Conservation (phyloP, 2,888 invertebrate species). For the Ophion slaviceki region DNA sequence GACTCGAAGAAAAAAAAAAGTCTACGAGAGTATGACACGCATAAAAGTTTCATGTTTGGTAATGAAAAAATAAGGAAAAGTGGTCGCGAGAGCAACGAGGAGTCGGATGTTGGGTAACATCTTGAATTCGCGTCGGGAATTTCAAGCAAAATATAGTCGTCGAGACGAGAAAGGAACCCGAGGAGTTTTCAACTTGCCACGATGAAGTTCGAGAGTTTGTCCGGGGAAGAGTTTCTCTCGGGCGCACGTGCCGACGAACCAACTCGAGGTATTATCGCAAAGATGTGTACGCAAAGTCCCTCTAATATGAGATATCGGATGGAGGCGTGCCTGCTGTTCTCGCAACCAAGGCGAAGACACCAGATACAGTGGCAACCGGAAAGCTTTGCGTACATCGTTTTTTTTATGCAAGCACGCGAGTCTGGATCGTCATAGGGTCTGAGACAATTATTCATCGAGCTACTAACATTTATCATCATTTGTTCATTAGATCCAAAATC, state of each 20-base stretch:
- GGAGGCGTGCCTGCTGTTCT: not conserved
- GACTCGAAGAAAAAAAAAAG: not conserved
- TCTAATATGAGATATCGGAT: not conserved
- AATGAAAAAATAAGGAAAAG: slow-evolving; percentile 23
- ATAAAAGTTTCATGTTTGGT: slow-evolving; percentile 25
- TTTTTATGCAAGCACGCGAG: too few species aligned
- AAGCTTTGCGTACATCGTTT: too few species aligned
- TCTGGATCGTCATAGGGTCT: too few species aligned
- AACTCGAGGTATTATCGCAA: not conserved
- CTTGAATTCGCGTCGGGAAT: slow-evolving; percentile 38
- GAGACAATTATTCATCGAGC: too few species aligned
- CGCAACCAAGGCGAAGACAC: not conserved
- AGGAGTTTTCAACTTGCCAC: not conserved
- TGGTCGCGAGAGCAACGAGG: slow-evolving; percentile 1
- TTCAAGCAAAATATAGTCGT: slow-evolving; percentile 17
- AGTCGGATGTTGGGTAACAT: slow-evolving; percentile 30
- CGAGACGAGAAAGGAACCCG: slow-evolving; percentile 11
- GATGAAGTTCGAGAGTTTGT: not conserved
- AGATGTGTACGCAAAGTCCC: not conserved
- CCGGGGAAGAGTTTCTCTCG: not conserved
- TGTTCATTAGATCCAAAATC: too few species aligned
- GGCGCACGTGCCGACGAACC: not conserved
- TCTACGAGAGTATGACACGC: not conserved
- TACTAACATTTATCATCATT: too few species aligned
- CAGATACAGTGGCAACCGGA: too few species aligned